Evolutionary conservation across 2,888 invertebrate genomes (phyloP), one percentile per base, ranked within the genome.

Genomic region (Axea sp.): DNA sequence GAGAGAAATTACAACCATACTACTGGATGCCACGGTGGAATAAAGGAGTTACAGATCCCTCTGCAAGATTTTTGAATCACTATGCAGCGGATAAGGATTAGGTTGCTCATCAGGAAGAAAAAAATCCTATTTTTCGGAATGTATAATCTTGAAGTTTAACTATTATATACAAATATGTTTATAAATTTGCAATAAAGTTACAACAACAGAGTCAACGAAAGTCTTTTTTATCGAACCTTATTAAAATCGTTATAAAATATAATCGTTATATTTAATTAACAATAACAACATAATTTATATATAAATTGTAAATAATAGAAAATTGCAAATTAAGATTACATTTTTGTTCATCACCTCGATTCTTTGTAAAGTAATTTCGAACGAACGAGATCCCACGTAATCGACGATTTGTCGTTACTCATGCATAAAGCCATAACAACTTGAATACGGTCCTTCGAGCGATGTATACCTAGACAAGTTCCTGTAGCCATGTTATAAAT

Each of bases 401-500:
- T 89, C 28, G 89, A 82, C 2, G 83, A 80, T 35, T 78, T 77
- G 71, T 88, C 85, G 0, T 86, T 76, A 77, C 90, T 90, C 7
- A 90, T 90, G 81, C 93, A 93, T 26, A 93, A 83, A 80, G 91
- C 91, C 89, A 93, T 90, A 22, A 88, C 86, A 1, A 93, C 83
- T 17, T 87, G 85, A 8, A 91, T 88, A 26, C 90, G 90, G 37
- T 86, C 86, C 35, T 83, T 82, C 3, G 87, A 83, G 15, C 86
- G 82, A 0, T 86, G 80, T 1, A 89, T 93, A 8, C 93, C 93
- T 19, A 96, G 88, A 82, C 96, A 96, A 76, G 94, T 94, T 0
- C 96, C 96, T 3, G 94, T 93, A 9, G 96, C 96, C 80, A 94
- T 91, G 84, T 96, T 96, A 87, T 96, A 96, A 35, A 96, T 91